Conservation (phyloP, 2,113 vertebrate species). For the Noturus placidus region DNA sequence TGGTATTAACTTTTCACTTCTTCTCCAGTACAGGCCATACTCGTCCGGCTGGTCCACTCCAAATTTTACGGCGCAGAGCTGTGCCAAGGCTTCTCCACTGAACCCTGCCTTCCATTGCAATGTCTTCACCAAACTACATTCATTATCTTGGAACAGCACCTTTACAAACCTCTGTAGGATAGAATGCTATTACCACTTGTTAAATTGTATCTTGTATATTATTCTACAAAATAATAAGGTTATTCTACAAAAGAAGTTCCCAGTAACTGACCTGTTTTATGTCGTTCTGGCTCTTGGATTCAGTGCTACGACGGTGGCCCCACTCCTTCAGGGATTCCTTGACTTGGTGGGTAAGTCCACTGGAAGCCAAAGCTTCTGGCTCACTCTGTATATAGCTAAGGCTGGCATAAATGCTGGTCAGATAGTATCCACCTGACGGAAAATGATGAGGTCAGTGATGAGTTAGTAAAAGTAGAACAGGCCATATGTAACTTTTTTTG, state of each 20-base stretch:
- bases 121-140: constrained; percentile 58
- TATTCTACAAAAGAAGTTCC: not conserved
- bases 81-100: constrained; percentile 51
- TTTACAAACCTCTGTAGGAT: constrained; percentile 57
- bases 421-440: constrained; percentile 62
- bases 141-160: constrained; percentile 58
- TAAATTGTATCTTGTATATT: not conserved
- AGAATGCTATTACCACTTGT: not conserved
- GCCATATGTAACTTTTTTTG: not conserved
- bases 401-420: constrained; percentile 65
- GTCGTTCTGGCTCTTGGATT: constrained; percentile 49
- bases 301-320: constrained; percentile 54
- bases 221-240: not conserved
- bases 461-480: not conserved
- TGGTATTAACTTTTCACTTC: constrained; percentile 33
- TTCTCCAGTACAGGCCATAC: constrained; percentile 57
- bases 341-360: constrained; percentile 50
- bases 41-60: constrained; percentile 49
- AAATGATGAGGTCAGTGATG: not conserved
- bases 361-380: constrained; percentile 30
- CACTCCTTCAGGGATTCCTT: constrained; percentile 59
- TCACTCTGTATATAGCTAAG: constrained; percentile 59
- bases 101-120: constrained; percentile 54
- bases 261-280: constrained; percentile 50
- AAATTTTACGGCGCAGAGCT: constrained; percentile 57